phyloP scores from a whole-genome alignment of 1,140 invertebrate genomes.

The Euwallacea similis region DNA sequence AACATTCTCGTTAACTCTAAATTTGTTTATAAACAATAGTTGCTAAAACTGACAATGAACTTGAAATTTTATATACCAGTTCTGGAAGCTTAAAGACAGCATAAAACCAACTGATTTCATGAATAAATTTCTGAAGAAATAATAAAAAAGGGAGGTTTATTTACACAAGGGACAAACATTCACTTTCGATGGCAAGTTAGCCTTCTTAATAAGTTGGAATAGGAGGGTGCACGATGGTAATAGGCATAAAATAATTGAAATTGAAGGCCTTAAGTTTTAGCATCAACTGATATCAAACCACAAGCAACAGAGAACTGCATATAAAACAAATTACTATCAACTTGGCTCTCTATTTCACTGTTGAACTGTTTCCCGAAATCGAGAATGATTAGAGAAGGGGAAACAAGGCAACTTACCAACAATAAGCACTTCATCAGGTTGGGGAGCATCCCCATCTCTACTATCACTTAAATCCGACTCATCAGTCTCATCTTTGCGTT shows the following conservation, averaged over 20 bases:
- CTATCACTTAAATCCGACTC: conserved; percentile 58
- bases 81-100: no score
- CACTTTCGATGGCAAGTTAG: no score
- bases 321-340: background rate
- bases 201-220: no score
- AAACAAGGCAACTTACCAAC: conserved; percentile 38
- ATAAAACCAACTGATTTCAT: no score
- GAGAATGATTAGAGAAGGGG: background rate
- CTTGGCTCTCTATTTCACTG: background rate
- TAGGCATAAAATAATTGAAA: background rate
- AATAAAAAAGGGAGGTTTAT: no score
- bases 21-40: no score
- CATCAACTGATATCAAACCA: background rate
- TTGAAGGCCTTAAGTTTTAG: background rate
- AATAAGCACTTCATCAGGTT: conserved; percentile 58
- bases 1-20: no score
- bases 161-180: no score
- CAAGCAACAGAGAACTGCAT: background rate
- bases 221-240: no score
- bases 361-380: background rate
- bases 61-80: no score
- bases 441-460: conserved; percentile 53
- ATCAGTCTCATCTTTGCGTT: conserved; percentile 57
- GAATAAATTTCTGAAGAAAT: no score
- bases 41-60: no score